Percentiles rank a stretch among this genome's conserved stretches.
Evolutionary conservation across 2,113 vertebrate genomes (phyloP).

Genomic region (Eira barbara): DNA sequence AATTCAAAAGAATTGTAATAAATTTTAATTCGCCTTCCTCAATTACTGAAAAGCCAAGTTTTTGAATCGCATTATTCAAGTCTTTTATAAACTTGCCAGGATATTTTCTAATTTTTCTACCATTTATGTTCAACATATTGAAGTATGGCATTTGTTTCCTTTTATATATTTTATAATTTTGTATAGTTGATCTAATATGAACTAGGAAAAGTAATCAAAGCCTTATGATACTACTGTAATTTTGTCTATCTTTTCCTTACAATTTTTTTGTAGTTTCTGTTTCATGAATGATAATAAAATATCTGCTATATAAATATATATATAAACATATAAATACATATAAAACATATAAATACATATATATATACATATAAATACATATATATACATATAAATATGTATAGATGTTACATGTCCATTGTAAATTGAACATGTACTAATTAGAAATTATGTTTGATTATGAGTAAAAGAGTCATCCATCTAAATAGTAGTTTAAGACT

Average conservation of each 20-base stretch:
- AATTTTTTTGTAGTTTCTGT: background rate
- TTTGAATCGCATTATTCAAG: background rate
- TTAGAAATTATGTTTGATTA: background rate
- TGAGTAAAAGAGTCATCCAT: background rate
- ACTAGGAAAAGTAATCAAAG: background rate
- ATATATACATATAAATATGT: background rate
- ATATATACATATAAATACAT: too few relatives aligned
- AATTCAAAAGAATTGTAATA: background rate
- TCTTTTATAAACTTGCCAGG: background rate
- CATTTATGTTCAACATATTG: background rate
- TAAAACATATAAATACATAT: too few relatives aligned
- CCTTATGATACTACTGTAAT: background rate
- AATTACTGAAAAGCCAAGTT: background rate
- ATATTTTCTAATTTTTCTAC: background rate
- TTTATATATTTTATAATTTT: background rate
- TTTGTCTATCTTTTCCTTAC: background rate
- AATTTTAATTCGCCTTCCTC: slow-evolving; percentile 16
- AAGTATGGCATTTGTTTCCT: background rate
- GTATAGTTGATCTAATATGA: background rate
- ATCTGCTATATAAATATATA: background rate
- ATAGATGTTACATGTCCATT: background rate
- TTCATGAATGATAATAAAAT: background rate
- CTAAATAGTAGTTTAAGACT: background rate
- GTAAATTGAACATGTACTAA: background rate
- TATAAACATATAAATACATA: too few relatives aligned